Evolutionary conservation across 2,113 vertebrate genomes (phyloP).

Genomic region (Aptenodytes patagonicus): DNA sequence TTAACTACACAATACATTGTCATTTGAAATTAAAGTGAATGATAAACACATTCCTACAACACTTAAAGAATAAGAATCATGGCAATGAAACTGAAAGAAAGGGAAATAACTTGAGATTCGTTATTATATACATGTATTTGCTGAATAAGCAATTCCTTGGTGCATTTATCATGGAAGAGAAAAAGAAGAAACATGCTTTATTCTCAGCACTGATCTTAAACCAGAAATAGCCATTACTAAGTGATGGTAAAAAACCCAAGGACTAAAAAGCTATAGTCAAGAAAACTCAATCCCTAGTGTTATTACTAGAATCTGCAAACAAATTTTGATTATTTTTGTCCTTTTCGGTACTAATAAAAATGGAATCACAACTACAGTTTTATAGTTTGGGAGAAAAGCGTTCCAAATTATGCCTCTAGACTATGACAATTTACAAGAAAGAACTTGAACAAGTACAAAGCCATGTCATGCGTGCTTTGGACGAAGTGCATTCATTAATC

Average conservation of each 20-base stretch:
- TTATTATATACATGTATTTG: not conserved
- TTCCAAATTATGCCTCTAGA: not conserved
- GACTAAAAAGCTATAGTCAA: not conserved
- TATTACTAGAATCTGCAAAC: not conserved
- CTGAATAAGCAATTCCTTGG: not conserved
- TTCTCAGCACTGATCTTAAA: not conserved
- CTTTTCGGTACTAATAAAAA: not conserved
- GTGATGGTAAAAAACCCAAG: not conserved
- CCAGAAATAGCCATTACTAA: not conserved
- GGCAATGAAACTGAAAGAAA: not conserved
- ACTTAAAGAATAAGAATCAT: not conserved
- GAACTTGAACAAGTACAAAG: not conserved
- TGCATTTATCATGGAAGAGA: not conserved
- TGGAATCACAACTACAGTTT: not conserved
- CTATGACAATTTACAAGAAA: not conserved
- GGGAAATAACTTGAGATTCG: not conserved
- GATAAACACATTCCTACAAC: not conserved
- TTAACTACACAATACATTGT: not conserved
- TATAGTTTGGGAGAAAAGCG: not conserved
- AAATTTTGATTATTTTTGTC: not conserved
- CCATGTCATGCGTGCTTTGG: rapidly evolving
- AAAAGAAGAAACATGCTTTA: not conserved
- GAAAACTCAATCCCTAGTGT: not conserved
- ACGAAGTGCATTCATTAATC: rapidly evolving
- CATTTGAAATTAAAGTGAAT: not conserved